phyloP scores from a whole-genome alignment of 2,888 invertebrate genomes.

The Phasia obesa region DNA sequence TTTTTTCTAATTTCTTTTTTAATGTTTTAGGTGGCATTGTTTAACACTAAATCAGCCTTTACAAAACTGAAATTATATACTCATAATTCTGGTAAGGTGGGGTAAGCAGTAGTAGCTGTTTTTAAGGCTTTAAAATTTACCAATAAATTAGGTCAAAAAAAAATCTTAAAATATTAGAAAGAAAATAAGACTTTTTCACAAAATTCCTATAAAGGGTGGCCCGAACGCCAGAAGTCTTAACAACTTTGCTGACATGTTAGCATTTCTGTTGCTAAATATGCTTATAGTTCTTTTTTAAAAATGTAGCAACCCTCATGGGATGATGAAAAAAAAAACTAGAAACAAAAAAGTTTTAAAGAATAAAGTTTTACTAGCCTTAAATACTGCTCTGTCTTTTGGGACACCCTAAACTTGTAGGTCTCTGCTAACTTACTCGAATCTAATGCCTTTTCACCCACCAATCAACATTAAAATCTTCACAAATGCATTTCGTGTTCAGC shows the following conservation, averaged over 20 bases:
- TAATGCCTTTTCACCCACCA: neutral
- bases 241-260: too few relatives aligned
- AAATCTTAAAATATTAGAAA: slow-evolving; percentile 32
- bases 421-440: too few relatives aligned
- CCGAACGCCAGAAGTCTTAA: too few relatives aligned
- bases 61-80: slow-evolving; percentile 13
- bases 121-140: slow-evolving; percentile 7
- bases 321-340: too few relatives aligned
- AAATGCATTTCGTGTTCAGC: slow-evolving; percentile 3
- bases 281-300: too few relatives aligned
- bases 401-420: too few relatives aligned
- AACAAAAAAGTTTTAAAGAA: too few relatives aligned
- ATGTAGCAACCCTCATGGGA: too few relatives aligned
- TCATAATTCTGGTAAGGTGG: slow-evolving; percentile 30
- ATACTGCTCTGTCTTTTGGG: too few relatives aligned
- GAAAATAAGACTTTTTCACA: slow-evolving; percentile 5
- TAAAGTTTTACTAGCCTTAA: too few relatives aligned
- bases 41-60: neutral
- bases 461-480: neutral
- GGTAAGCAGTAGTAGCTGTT: neutral
- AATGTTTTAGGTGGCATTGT: neutral
- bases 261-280: too few relatives aligned
- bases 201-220: neutral
- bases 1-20: slow-evolving; percentile 1
- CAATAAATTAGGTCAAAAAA: slow-evolving; percentile 59